Base-by-base conservation (phyloP, 2,888 invertebrate species). In the Neoitamus cyanurus region DNA sequence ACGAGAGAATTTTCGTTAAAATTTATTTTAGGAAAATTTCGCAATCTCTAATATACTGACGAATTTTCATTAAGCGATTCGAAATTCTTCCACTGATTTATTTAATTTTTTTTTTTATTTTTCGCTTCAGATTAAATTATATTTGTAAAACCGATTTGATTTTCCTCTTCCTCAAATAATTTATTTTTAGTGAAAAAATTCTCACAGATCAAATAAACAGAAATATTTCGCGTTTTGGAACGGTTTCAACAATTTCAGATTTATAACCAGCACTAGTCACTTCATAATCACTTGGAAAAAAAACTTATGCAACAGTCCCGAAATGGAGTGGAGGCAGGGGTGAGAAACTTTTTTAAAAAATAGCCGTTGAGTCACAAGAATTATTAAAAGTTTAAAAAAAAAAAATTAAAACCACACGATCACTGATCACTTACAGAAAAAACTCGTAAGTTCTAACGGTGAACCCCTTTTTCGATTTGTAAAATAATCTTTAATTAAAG, bases 11-110 rank as follows among this genome's bases (percentile, higher is more conserved):
- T 58, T 80, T 80, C 78, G 58, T 80, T 48, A 58, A 69, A 69
- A 28, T 68, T 82, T 69, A 69, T 69, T 58, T 69, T 82, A 69
- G 69, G 58, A 82, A 36, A 36, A 69, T 82, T 82, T 82, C 69
- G 82, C 31, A 82, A 80, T 58, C 15, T 31, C 1, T 6, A 30
- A 13, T 28, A 13, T 25, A 70, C n/a, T 3, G 68, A 68, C 13
- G 28, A 68, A 5, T 3, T 11, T 36, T 37, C 75, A 20, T 75
- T 75, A 15, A 20, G 25, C 28, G n/a, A 46, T 30, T 77, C 6
- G 46, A 28, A 46, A 77, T 20, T n/a, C 15, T 73, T 36, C 20
- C 73, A 73, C 15, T 31, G 11, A 73, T 36, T 72, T 72, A 15
- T 31, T 70, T n/a, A 13, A 1, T 6, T 25, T 5, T 68, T 70